Conservation (phyloP, 2,797 vertebrate species). For the Lates japonicus region DNA sequence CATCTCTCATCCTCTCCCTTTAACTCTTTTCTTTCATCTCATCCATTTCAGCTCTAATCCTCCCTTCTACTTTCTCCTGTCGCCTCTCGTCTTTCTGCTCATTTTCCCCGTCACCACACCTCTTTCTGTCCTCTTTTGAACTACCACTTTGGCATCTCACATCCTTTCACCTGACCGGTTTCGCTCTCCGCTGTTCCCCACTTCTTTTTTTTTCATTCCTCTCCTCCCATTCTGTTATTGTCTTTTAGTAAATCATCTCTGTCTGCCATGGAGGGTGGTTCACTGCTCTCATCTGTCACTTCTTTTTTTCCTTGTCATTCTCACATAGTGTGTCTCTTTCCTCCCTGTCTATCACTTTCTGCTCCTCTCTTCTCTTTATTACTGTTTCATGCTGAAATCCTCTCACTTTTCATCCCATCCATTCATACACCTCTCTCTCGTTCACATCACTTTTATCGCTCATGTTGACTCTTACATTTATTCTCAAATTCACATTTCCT, state of each 20-base stretch:
- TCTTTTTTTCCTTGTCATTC: conserved; percentile 11
- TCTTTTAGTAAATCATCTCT: conserved; percentile 31
- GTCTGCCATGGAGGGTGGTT: conserved; percentile 16
- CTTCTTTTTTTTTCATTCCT: background rate
- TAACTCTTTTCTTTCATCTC: conserved; percentile 6
- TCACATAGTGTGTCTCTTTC: conserved; percentile 22
- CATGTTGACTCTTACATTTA: background rate
- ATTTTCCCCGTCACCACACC: background rate
- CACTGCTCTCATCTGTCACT: conserved; percentile 33
- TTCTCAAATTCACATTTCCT: conserved; percentile 16
- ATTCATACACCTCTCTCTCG: background rate
- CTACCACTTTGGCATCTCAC: background rate
- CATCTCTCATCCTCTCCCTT: conserved; percentile 22
- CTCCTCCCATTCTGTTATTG: conserved; percentile 11
- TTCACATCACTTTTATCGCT: conserved; percentile 20
- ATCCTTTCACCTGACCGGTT: conserved; percentile 6
- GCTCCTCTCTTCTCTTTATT: conserved; percentile 8
- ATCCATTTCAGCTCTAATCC: conserved; percentile 45
- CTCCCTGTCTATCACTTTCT: conserved; percentile 24
- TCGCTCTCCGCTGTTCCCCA: background rate
- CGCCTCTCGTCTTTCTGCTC: background rate
- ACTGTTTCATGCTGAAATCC: conserved; percentile 26
- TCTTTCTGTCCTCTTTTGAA: background rate
- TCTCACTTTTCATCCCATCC: conserved; percentile 3
- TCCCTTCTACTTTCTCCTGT: background rate